Evolutionary conservation across 2,797 vertebrate genomes (phyloP), one percentile per base, ranked within the genome.

Genomic region (Anabacerthia variegaticeps): DNA sequence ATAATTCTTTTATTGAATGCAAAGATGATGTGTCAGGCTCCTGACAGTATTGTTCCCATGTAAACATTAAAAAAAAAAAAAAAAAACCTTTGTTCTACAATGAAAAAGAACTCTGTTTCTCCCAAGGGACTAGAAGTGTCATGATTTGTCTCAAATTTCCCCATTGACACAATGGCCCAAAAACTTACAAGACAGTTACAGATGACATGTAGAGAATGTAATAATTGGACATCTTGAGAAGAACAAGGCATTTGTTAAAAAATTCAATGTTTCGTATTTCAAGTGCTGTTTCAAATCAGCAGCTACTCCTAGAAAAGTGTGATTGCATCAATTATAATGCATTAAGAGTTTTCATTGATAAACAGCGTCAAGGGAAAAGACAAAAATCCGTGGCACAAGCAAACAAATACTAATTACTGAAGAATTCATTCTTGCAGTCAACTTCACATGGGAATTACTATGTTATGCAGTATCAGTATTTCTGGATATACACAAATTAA

Each of bases 341-440:
- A 59, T 72, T 91, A 67, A 59, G 58, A 81, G 36, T 81, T 92
- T 94, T 91, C 58, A 54, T 43, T 91, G 74, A 89, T 88, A 81
- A 94, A 82, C 34, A 89, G 58, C 90, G 83, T 89, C 32, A 46
- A 92, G 84, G 43, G 63, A 89, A 74, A 92, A 87, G 74, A 43
- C 54, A 72, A 86, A 84, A 93, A 75, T 78, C 80, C 80, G 37
- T 34, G 43, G 69, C 62, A 78, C 28, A 51, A 81, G 67, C 41
- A 93, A 93, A 89, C 27, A 58, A 79, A 84, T 86, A 39, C n/a
- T 90, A 81, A 81, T 88, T 92, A 68, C 69, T 88, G 69, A 74
- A 88, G 46, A 84, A 93, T 71, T 85, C 12, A 49, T 88, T 88
- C 49, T 52, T 63, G 22, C 56, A 71, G 37, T 58, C 41, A 78